phyloP scores from a whole-genome alignment of 2,113 vertebrate species.

The Calyptommatus sinebrachiatus region DNA sequence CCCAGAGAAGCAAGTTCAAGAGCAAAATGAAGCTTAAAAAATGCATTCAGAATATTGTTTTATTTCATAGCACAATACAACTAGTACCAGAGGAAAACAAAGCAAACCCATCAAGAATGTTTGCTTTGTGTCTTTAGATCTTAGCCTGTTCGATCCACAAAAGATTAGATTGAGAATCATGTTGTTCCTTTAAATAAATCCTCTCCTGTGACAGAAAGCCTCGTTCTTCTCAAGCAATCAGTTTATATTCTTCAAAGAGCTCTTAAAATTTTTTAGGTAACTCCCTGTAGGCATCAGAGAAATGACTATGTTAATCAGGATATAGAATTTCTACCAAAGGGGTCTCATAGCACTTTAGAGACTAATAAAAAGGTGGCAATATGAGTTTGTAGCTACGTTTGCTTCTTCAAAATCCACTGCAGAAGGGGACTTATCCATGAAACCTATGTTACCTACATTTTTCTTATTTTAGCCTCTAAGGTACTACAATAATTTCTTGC shows the following conservation, averaged over 20 bases:
- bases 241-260: not conserved
- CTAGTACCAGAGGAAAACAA: not conserved
- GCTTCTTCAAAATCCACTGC: too few relatives aligned
- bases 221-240: not conserved
- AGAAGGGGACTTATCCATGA: too few relatives aligned
- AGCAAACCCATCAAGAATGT: not conserved
- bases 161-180: not conserved
- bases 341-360: too few relatives aligned
- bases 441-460: too few relatives aligned
- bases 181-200: too few relatives aligned
- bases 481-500: too few relatives aligned
- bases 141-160: not conserved
- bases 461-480: too few relatives aligned
- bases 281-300: too few relatives aligned
- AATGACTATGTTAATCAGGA: too few relatives aligned
- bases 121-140: not conserved
- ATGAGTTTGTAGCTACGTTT: too few relatives aligned
- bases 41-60: not conserved
- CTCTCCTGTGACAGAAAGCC: not conserved
- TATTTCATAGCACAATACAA: not conserved
- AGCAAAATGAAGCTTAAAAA: not conserved
- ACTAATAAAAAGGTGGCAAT: too few relatives aligned
- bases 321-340: too few relatives aligned
- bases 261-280: not conserved
- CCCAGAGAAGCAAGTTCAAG: constrained; percentile 8